These are phyloP conservation scores for Ivindomyrus marchei DNA, from an alignment of 2,113 vertebrate species.

Conservation along the genomic window DNA sequence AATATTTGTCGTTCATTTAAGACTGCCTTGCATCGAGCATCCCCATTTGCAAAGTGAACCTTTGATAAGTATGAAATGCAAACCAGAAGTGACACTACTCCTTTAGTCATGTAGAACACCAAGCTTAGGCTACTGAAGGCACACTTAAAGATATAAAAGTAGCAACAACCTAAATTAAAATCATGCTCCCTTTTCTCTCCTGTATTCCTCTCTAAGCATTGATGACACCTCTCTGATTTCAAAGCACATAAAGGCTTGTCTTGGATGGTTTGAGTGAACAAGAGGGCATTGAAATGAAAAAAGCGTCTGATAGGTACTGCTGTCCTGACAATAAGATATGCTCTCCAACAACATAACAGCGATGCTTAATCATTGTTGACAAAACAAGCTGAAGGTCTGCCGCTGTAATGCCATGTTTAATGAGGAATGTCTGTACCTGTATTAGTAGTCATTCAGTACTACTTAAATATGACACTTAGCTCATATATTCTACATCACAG, in stretches of 20 bases:
- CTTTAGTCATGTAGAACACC: not conserved
- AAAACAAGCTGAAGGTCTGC: not conserved
- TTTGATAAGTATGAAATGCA: not conserved
- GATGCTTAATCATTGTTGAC: not conserved
- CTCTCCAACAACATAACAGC: not conserved
- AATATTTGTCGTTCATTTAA: not conserved
- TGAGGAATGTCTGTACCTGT: not conserved
- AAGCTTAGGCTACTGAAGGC: not conserved
- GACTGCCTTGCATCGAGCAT: not conserved
- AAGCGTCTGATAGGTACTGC: not conserved
- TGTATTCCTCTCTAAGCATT: not conserved
- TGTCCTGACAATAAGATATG: not conserved
- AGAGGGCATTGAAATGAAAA: not conserved
- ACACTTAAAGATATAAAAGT: not conserved
- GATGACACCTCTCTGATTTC: not conserved
- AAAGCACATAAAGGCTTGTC: not conserved
- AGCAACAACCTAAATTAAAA: not conserved
- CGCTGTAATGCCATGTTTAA: not conserved
- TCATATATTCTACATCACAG: not conserved
- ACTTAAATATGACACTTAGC: not conserved
- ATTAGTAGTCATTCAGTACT: not conserved
- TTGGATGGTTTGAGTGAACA: not conserved
- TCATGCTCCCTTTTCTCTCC: not conserved
- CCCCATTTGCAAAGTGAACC: not conserved
- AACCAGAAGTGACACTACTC: not conserved